These are phyloP conservation scores for Anabacerthia variegaticeps DNA, from an alignment of 2,797 vertebrate genomes.

Conservation along the genomic window DNA sequence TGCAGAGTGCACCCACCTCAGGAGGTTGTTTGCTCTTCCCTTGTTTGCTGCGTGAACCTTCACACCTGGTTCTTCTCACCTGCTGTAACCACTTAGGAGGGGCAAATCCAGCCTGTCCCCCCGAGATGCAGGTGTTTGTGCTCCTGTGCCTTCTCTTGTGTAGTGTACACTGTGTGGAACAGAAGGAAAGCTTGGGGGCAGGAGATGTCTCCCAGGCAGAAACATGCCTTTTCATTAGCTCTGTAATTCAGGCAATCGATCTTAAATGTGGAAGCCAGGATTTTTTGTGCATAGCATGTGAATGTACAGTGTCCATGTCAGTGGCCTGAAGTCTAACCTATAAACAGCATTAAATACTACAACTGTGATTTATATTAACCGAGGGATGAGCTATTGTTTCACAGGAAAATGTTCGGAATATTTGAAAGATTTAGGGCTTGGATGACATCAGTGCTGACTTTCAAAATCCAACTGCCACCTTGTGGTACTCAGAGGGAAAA, in stretches of 20 bases:
- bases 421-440: background rate
- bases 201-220: background rate
- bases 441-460: background rate
- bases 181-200: background rate
- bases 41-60: background rate
- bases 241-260: background rate
- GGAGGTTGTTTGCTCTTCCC: background rate
- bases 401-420: background rate
- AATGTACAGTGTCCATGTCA: background rate
- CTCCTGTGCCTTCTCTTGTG: background rate
- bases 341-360: background rate
- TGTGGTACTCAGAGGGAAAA: background rate
- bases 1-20: background rate
- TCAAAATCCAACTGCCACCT: constrained; percentile 56
- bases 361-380: background rate
- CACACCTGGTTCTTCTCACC: background rate
- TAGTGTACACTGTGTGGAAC: background rate
- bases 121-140: background rate
- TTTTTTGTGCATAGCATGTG: background rate
- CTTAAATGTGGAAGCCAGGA: background rate
- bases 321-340: background rate
- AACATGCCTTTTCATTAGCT: rapidly evolving
- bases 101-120: background rate
- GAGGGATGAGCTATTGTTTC: background rate
- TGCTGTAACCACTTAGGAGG: background rate